phyloP scores from a whole-genome alignment of 1,140 invertebrate species.

The Drosophila tsacasi region DNA sequence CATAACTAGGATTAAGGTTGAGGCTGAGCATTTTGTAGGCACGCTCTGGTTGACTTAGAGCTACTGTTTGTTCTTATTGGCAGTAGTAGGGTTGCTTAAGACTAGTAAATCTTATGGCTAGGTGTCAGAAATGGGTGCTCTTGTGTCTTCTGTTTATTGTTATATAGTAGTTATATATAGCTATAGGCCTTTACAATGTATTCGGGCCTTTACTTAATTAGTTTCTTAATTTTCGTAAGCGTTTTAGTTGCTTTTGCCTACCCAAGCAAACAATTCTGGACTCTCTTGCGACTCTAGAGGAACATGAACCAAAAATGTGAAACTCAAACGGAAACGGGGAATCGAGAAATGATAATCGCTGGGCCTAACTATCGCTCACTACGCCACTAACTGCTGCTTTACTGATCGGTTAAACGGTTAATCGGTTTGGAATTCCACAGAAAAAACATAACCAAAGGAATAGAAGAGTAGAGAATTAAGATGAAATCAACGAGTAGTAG shows the following conservation, averaged over 20 bases:
- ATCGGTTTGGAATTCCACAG: slow-evolving; percentile 19
- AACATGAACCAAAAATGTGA: slow-evolving; percentile 47
- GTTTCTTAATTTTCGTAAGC: slow-evolving; percentile 45
- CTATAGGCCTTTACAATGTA: slow-evolving; percentile 43
- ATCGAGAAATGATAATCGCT: slow-evolving; percentile 42
- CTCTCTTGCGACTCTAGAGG: slow-evolving; percentile 52
- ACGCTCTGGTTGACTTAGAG: slow-evolving; percentile 65
- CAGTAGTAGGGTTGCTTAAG: slow-evolving; percentile 70
- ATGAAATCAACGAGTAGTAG: slow-evolving; percentile 61
- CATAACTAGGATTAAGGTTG: slow-evolving; percentile 43
- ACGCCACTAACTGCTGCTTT: slow-evolving; percentile 46
- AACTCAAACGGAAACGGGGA: slow-evolving; percentile 28
- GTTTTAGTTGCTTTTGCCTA: slow-evolving; percentile 66
- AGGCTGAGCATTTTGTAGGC: slow-evolving; percentile 57
- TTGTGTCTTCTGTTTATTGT: slow-evolving; percentile 72
- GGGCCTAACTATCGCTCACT: slow-evolving; percentile 49
- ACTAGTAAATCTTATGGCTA: slow-evolving; percentile 31
- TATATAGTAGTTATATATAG: slow-evolving; percentile 38
- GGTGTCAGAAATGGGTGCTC: slow-evolving; percentile 78
- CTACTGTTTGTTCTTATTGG: slow-evolving; percentile 85
- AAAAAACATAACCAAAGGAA: slow-evolving; percentile 20
- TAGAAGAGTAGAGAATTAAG: slow-evolving; percentile 30
- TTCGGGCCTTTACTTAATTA: slow-evolving; percentile 29
- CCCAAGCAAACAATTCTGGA: slow-evolving; percentile 76
- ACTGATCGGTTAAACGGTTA: slow-evolving; percentile 39